Percentiles rank a stretch among this genome's conserved stretches.
Evolutionary conservation across 2,797 vertebrate genomes (phyloP).

Genomic region (Myoxocephalus aenaeus): DNA sequence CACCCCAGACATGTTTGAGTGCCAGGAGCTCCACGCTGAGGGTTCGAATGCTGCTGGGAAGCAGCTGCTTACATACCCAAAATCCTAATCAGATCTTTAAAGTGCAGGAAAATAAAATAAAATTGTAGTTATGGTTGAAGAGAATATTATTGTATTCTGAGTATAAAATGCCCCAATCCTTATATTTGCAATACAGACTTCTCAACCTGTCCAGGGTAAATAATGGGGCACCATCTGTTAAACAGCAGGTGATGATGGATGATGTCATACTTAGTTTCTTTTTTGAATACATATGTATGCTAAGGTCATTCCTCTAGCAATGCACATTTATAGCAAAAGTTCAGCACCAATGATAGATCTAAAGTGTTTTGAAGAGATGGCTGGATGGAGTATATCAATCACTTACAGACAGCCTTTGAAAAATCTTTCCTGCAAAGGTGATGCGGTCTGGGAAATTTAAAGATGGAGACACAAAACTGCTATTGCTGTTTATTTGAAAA

Average conservation of each 20-base stretch:
- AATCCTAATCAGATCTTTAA: conserved; percentile 49
- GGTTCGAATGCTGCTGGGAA: conserved; percentile 47
- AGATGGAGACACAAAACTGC: conserved; percentile 41
- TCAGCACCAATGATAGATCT: conserved; percentile 25
- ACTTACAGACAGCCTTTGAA: conserved; percentile 19
- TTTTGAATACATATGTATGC: not conserved
- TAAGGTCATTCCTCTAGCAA: conserved; percentile 35
- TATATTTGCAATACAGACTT: conserved; percentile 37
- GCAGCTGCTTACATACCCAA: conserved; percentile 33
- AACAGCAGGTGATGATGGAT: conserved; percentile 70
- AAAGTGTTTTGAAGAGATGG: not conserved
- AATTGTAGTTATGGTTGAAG: conserved; percentile 10
- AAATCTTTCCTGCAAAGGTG: conserved; percentile 16
- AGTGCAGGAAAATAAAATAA: not conserved
- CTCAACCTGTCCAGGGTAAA: conserved; percentile 47
- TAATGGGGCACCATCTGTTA: conserved; percentile 68
- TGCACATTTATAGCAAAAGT: conserved; percentile 2
- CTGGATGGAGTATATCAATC: conserved; percentile 19
- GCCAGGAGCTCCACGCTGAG: conserved; percentile 41
- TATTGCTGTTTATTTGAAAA: conserved; percentile 35
- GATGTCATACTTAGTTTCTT: conserved; percentile 55
- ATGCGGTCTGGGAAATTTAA: conserved; percentile 13
- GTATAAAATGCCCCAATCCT: conserved; percentile 23
- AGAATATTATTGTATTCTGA: conserved; percentile 4
- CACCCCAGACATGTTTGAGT: conserved; percentile 33